A percentile compares a stretch with the other conserved stretches of the same genome.
Conservation (phyloP, 2,113 vertebrate species). For the Geothlypis trichas region DNA sequence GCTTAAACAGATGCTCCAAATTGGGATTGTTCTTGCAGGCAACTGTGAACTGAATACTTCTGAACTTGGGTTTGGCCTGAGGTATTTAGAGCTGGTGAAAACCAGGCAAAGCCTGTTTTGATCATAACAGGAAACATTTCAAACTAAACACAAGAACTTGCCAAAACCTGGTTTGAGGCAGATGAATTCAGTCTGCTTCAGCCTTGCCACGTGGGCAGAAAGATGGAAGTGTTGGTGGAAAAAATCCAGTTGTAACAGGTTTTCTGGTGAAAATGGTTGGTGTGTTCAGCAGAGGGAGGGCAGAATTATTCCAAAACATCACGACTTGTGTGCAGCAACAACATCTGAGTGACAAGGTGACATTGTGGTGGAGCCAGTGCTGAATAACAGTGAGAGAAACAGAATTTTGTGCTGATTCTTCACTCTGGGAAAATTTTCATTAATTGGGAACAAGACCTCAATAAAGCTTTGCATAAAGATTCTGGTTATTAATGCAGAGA, state of each 20-base stretch:
- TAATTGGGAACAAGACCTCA: background rate
- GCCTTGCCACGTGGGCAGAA: background rate
- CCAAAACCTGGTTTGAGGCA: background rate
- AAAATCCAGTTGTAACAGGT: conserved; percentile 16
- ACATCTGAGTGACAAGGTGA: background rate
- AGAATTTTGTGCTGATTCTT: background rate
- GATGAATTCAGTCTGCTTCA: background rate
- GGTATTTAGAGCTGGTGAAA: background rate
- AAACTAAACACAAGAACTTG: background rate
- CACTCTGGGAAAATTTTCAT: background rate
- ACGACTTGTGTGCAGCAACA: background rate
- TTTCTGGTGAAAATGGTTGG: background rate
- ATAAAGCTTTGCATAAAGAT: background rate
- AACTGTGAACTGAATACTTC: background rate
- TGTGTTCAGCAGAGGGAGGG: background rate
- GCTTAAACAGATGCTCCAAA: background rate
- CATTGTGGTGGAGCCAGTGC: background rate
- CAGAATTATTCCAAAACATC: background rate
- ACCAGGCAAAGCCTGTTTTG: background rate
- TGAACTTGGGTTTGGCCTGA: background rate
- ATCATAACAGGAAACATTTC: background rate
- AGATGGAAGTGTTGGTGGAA: background rate
- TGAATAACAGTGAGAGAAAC: background rate
- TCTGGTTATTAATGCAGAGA: background rate
- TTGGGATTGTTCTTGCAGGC: background rate